Evolutionary conservation across 2,113 vertebrate genomes (phyloP).

Genomic region (Daubentonia madagascariensis): DNA sequence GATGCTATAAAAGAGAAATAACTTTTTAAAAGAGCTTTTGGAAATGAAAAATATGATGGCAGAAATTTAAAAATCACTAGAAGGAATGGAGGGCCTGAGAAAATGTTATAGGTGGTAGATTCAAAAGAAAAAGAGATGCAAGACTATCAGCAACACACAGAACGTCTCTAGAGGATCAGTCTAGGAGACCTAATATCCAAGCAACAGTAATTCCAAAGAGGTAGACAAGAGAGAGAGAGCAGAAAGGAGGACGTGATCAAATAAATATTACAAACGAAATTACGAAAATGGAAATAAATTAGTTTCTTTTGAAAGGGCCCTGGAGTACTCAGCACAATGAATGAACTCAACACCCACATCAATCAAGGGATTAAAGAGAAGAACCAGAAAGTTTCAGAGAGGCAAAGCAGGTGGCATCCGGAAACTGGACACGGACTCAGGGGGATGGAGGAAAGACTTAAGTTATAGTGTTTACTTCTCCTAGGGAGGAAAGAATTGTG

Average conservation of each 20-base stretch:
- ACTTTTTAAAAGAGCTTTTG: background rate
- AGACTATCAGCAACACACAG: background rate
- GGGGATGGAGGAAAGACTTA: too few species aligned
- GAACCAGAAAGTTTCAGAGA: background rate
- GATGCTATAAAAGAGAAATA: background rate
- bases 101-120: background rate
- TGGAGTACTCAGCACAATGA: background rate
- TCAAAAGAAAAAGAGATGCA: background rate
- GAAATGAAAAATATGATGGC: background rate
- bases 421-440: background rate
- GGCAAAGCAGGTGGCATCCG: background rate
- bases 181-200: background rate
- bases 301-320: background rate
- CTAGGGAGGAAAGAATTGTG: background rate
- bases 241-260: background rate
- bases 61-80: background rate
- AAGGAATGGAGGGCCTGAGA: background rate
- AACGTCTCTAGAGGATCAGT: background rate
- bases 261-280: background rate
- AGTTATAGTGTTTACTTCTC: background rate
- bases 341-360: too few species aligned
- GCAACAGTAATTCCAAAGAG: background rate
- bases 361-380: background rate
- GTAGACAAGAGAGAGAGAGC: background rate
- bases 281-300: background rate